phyloP scores from a whole-genome alignment of 2,113 vertebrate species.

The Notarius lentiginosus region DNA sequence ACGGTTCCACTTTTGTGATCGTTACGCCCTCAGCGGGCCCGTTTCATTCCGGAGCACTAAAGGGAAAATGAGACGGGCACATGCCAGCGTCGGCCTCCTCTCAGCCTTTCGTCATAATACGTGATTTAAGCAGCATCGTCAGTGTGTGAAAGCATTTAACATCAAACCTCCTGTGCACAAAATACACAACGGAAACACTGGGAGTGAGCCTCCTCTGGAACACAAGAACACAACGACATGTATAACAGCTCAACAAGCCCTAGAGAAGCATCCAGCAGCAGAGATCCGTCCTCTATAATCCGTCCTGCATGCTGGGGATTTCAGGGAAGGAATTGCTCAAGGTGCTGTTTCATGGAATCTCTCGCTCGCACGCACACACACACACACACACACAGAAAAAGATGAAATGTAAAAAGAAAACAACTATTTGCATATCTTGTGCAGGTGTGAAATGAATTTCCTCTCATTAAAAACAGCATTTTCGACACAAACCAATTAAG shows the following conservation, averaged over 20 bases:
- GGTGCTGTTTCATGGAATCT: background rate
- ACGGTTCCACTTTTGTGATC: background rate
- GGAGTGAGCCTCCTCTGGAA: background rate
- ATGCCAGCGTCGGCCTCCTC: conserved; percentile 68
- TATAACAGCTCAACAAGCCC: conserved; percentile 38
- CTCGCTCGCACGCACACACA: background rate
- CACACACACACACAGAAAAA: background rate
- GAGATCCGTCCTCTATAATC: background rate
- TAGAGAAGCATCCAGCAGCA: conserved; percentile 22
- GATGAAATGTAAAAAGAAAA: conserved; percentile 34
- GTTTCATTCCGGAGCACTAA: background rate
- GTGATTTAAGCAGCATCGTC: conserved; percentile 68
- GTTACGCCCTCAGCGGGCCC: background rate
- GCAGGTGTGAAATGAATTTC: conserved; percentile 69
- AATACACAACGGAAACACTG: conserved; percentile 60
- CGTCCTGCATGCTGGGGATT: conserved; percentile 32
- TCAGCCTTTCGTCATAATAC: conserved; percentile 54
- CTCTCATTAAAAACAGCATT: conserved; percentile 58
- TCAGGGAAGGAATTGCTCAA: background rate
- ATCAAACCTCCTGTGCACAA: conserved; percentile 58
- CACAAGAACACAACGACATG: conserved; percentile 1
- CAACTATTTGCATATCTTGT: conserved; percentile 72
- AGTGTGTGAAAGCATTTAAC: conserved; percentile 65
- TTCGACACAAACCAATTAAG: conserved; percentile 66
- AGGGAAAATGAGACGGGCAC: conserved; percentile 11